phyloP scores from a whole-genome alignment of 2,797 vertebrate species.

The Onychomys leucogaster region DNA sequence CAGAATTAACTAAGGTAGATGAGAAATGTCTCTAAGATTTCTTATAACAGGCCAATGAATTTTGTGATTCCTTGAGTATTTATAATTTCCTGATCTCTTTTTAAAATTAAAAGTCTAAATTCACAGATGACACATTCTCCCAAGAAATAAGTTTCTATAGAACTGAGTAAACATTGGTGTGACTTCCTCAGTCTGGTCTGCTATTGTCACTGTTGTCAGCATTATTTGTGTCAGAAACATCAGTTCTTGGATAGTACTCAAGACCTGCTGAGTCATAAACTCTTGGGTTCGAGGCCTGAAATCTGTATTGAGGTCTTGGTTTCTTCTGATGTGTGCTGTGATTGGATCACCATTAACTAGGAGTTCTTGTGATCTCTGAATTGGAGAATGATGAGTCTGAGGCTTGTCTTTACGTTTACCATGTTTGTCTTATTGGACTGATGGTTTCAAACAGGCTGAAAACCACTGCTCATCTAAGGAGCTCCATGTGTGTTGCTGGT shows the following conservation, averaged over 20 bases:
- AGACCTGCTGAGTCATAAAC: background rate
- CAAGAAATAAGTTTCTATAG: background rate
- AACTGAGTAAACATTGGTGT: background rate
- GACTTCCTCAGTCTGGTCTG: background rate
- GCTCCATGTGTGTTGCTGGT: background rate
- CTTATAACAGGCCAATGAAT: background rate
- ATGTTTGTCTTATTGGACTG: background rate
- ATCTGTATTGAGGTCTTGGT: background rate
- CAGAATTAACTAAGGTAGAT: slow-evolving; percentile 41
- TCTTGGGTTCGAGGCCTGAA: background rate
- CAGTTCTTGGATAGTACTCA: background rate
- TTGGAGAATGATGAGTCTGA: background rate
- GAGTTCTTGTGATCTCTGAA: background rate
- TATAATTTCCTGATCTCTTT: slow-evolving; percentile 8
- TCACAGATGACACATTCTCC: slow-evolving; percentile 19
- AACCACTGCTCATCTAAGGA: background rate
- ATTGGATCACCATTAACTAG: background rate
- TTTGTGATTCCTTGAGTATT: background rate
- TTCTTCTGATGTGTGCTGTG: background rate
- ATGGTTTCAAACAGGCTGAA: background rate
- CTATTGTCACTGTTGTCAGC: background rate
- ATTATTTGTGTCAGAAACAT: background rate
- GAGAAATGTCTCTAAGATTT: slow-evolving; percentile 16
- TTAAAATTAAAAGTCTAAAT: slow-evolving; percentile 9
- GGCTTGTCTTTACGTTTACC: background rate